phyloP scores from a whole-genome alignment of 2,113 vertebrate genomes.

The Candoia aspera region DNA sequence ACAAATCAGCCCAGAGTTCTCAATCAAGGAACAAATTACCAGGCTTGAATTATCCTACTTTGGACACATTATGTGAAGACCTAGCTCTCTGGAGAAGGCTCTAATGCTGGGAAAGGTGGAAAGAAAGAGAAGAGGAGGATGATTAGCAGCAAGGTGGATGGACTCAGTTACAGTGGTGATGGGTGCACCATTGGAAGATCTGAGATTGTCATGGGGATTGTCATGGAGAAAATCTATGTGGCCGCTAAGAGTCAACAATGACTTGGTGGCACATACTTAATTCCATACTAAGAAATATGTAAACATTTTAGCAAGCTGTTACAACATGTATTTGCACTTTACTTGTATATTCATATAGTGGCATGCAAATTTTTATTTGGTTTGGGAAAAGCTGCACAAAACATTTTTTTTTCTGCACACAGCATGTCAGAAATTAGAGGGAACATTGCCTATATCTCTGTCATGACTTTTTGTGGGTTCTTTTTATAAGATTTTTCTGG shows the following conservation, averaged over 20 bases:
- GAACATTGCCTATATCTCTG: background rate
- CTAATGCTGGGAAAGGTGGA: background rate
- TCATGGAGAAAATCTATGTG: background rate
- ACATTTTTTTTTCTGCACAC: background rate
- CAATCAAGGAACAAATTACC: background rate
- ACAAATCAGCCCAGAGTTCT: background rate
- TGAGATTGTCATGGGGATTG: background rate
- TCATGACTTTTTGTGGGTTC: background rate
- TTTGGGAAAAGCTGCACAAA: background rate
- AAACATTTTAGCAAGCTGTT: background rate
- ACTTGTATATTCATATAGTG: background rate
- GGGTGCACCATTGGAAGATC: background rate
- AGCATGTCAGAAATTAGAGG: background rate
- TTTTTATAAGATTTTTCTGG: too few species aligned
- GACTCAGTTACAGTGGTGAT: background rate
- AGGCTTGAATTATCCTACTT: background rate
- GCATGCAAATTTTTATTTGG: background rate
- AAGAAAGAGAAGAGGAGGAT: background rate
- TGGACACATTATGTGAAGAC: background rate
- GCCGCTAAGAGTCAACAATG: background rate
- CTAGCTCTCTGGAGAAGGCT: background rate
- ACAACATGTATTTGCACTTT: background rate
- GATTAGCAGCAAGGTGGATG: background rate
- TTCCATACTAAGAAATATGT: background rate
- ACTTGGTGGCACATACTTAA: background rate